Conservation (phyloP, 2,797 vertebrate species). For the Sphaeramia orbicularis region DNA sequence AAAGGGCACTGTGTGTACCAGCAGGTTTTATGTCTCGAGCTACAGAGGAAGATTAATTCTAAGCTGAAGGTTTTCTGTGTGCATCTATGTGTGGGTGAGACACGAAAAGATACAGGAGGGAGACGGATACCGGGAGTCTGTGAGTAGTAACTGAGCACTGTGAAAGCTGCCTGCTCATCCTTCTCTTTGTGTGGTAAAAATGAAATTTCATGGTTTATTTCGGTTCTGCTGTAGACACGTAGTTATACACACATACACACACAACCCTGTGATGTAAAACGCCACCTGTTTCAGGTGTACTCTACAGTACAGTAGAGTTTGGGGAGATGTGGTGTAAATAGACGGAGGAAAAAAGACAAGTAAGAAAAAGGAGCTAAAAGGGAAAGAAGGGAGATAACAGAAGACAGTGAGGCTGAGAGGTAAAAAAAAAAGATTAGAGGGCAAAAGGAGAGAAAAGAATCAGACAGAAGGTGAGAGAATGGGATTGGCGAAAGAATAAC, state of each 20-base stretch:
- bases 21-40: constrained; percentile 8
- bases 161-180: constrained; percentile 34
- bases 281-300: constrained; percentile 36
- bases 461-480: not conserved
- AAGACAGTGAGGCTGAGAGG: not conserved
- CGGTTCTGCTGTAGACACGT: constrained; percentile 23
- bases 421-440: not conserved
- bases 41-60: constrained; percentile 41
- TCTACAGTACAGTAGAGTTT: constrained; percentile 6
- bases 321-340: not conserved
- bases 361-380: not conserved
- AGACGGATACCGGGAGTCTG: constrained; percentile 23
- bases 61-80: constrained; percentile 10
- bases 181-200: constrained; percentile 32
- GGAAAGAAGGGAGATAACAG: not conserved
- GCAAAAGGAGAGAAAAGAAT: not conserved
- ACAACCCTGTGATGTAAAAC: constrained; percentile 39
- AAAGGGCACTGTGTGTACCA: constrained; percentile 23
- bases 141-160: constrained; percentile 38
- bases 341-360: not conserved
- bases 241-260: constrained; percentile 14
- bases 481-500: not conserved
- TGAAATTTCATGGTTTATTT: constrained; percentile 59
- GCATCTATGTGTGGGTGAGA: constrained; percentile 21
- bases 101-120: constrained; percentile 13